These are phyloP conservation scores for Scaptomyza caliginosa DNA, from an alignment of 2,888 invertebrate species.

Conservation along the genomic window DNA sequence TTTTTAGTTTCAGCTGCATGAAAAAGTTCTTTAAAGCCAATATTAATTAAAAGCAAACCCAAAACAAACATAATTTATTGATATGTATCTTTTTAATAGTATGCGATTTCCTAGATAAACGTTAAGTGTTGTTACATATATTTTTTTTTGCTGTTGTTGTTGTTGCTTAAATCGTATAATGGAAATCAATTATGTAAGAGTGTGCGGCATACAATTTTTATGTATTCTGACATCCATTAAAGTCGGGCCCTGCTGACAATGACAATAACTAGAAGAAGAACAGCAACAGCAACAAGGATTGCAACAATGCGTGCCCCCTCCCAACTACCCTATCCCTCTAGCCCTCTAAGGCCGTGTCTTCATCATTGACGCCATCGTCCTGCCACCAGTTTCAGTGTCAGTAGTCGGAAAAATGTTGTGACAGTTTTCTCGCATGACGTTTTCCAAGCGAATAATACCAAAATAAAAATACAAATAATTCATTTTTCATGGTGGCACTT, in stretches of 20 bases:
- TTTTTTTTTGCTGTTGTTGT: slow-evolving; percentile 12
- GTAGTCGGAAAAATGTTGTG: slow-evolving; percentile 63
- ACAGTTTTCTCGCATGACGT: slow-evolving; percentile 68
- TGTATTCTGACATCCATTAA: slow-evolving; percentile 75
- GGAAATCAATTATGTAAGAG: slow-evolving; percentile 71
- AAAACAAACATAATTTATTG: background rate
- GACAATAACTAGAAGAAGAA: slow-evolving; percentile 56
- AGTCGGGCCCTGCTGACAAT: slow-evolving; percentile 72
- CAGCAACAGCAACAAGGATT: slow-evolving; percentile 35
- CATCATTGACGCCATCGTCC: slow-evolving; percentile 20
- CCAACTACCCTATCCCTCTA: background rate
- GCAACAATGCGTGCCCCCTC: slow-evolving; percentile 57
- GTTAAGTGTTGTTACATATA: background rate
- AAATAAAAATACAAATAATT: slow-evolving; percentile 76
- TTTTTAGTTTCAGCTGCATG: too few relatives aligned
- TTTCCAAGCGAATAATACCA: slow-evolving; percentile 68
- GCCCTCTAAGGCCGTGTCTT: slow-evolving; percentile 37
- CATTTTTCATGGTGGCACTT: slow-evolving; percentile 65
- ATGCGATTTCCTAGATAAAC: slow-evolving; percentile 1
- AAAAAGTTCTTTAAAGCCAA: too few relatives aligned
- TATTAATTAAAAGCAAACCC: too few relatives aligned
- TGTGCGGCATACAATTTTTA: slow-evolving; percentile 62
- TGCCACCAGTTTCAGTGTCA: slow-evolving; percentile 57
- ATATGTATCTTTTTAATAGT: background rate
- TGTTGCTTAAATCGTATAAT: slow-evolving; percentile 53